phyloP scores from a whole-genome alignment of 2,113 vertebrate species.

The Bos taurus region ARS-UCD2.0 NC_037337.1:97853501-97854000 shows the following conservation, averaged over 20 bases:
- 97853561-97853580: neutral
- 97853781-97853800: neutral
- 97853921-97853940: neutral
- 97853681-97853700: neutral
- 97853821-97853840: neutral
- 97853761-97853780: neutral
- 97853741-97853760: neutral
- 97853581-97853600: neutral
- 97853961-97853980: neutral
- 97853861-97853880: neutral
- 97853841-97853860: neutral
- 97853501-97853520: neutral
- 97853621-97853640: neutral
- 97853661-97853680: neutral
- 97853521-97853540: neutral
- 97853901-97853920: neutral
- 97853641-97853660: neutral
- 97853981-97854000: constrained; percentile 2
- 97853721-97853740: neutral
- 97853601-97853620: neutral
- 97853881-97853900: neutral
- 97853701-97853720: neutral
- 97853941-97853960: neutral
- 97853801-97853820: neutral
- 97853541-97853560: neutral